Evolutionary conservation across 2,888 invertebrate species (phyloP), one percentile per base, ranked within the genome.

Genomic region (Odontocolon sp.): DNA sequence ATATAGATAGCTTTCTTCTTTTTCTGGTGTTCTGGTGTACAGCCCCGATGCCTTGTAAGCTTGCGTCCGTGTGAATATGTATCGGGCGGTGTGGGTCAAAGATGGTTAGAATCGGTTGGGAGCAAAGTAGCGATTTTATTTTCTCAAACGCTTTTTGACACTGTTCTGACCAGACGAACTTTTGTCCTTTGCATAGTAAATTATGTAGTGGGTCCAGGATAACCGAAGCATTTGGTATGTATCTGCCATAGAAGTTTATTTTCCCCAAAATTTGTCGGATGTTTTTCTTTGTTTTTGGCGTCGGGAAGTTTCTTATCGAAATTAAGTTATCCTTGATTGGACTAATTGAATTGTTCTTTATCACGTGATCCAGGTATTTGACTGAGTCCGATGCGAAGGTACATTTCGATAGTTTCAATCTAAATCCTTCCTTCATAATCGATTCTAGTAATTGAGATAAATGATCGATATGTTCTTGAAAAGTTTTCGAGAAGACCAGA

Each of bases 1-100:
- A 67, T 11, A n/a, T 73, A 73, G 0, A 73, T 73, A 3, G 73
- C 67, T 66, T 73, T 73, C 28, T 56, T 67, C 14, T 50, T 64
- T 5, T 56, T 54, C 36, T 40, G 56, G 23, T 18, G 1, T 42
- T 61, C 56, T 8, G 40, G 54, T 23, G 36, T 6, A 63, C 31
- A 6, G 61, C 70, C 6, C 70, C 70, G 5, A 70, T 54, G 9
- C 70, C 70, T 63, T 63, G 33, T 5, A 71, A 36, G 18, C 42
- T 45, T 33, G 54, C 67, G 33, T 56, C 67, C 33, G 67, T 67
- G 42, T 67, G 6, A 9, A 67, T 71, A 2, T 71, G 16, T 18
- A 63, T 71, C n/a, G 70, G 70, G 54, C 23, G 11, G 16, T 47
- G 2, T 47, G 54, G 63, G 11, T 71, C 54, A 28, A 71, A 71